Percentiles rank a stretch among this genome's conserved stretches.
These are phyloP conservation scores for Chrysodeixis includens DNA, from an alignment of 2,888 invertebrate genomes.

Conservation along the genomic window DNA sequence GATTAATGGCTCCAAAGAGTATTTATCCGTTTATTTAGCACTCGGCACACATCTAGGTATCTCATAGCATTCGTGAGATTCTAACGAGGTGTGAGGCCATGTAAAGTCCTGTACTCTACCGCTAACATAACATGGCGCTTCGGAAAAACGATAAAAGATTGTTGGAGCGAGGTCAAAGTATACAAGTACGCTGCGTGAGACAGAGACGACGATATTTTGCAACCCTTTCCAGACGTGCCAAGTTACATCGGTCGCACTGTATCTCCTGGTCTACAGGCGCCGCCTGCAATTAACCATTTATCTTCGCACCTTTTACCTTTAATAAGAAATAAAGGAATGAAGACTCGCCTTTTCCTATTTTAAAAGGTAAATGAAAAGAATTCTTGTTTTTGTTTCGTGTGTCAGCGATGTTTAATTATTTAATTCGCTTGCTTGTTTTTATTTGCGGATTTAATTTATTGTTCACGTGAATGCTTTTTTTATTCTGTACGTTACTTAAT, in stretches of 20 bases:
- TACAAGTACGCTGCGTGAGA: background rate
- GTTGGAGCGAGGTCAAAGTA: background rate
- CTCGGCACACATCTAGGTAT: slow-evolving; percentile 16
- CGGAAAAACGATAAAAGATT: background rate
- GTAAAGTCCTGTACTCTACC: slow-evolving; percentile 22
- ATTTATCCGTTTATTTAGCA: slow-evolving; percentile 26
- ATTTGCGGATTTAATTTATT: background rate
- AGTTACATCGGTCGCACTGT: slow-evolving; percentile 21
- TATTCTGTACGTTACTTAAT: background rate
- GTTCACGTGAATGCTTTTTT: background rate
- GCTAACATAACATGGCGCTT: background rate
- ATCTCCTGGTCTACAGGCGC: slow-evolving; percentile 50
- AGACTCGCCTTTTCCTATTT: slow-evolving; percentile 45
- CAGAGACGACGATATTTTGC: background rate
- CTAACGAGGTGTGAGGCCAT: slow-evolving; percentile 57
- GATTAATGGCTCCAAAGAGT: slow-evolving; percentile 10
- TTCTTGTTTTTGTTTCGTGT: slow-evolving; percentile 16
- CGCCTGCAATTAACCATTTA: slow-evolving; percentile 60
- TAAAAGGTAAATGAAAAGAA: slow-evolving; percentile 47
- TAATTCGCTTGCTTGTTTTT: background rate
- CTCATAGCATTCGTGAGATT: slow-evolving; percentile 46
- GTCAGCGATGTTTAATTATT: slow-evolving; percentile 17
- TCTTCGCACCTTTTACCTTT: slow-evolving; percentile 45
- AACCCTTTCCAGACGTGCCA: slow-evolving; percentile 1
- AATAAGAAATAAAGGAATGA: slow-evolving; percentile 48